Conservation (phyloP, 1,140 invertebrate species). For the Pseudomyrmex flavicornis region DNA sequence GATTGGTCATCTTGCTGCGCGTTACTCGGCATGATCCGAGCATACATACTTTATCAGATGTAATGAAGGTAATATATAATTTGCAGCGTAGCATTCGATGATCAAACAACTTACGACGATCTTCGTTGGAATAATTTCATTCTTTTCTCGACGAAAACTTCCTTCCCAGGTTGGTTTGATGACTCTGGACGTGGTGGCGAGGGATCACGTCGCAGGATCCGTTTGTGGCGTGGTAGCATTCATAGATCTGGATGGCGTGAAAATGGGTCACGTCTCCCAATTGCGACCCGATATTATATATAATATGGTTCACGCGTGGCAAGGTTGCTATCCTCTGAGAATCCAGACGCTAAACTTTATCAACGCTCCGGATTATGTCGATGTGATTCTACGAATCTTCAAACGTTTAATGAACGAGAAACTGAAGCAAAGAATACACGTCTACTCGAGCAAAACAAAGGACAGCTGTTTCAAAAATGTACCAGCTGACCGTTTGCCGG, state of each 20-base stretch:
- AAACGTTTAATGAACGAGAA: constrained; percentile 90
- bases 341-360: constrained; percentile 90
- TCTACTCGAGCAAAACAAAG: constrained; percentile 83
- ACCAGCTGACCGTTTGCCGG: constrained; percentile 85
- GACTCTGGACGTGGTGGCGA: constrained; percentile 86
- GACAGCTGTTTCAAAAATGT: constrained; percentile 82
- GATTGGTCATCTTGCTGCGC: constrained; percentile 86
- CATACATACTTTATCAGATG: constrained; percentile 85
- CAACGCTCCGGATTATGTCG: constrained; percentile 89
- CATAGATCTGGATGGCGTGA: constrained; percentile 87
- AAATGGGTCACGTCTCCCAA: constrained; percentile 87
- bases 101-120: not conserved
- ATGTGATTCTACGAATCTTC: constrained; percentile 89
- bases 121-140: not conserved
- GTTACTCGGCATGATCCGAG: constrained; percentile 86
- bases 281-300: constrained; percentile 86
- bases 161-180: constrained; percentile 84
- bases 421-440: constrained; percentile 86
- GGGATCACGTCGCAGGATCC: constrained; percentile 85
- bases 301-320: constrained; percentile 88
- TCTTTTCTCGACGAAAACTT: not conserved
- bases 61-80: constrained; percentile 85
- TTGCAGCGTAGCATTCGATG: not conserved
- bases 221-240: constrained; percentile 87
- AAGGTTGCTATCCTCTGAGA: constrained; percentile 89